Base-by-base conservation (phyloP, 2,888 invertebrate genomes). In the Callimorpha dominula region DNA sequence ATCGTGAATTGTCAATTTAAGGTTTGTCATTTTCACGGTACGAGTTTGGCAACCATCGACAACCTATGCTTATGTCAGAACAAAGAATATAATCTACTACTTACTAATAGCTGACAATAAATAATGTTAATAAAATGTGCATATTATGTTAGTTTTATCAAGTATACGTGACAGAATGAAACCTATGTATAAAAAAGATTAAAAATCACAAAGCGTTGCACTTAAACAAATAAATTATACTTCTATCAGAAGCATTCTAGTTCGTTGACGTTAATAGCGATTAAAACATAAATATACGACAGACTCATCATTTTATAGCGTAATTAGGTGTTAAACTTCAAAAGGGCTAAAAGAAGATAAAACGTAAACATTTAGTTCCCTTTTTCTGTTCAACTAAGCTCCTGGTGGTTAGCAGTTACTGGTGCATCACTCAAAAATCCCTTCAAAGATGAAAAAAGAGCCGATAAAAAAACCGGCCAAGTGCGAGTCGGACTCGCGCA, bases 101-200 rank as follows among this genome's bases (percentile, higher is more conserved):
- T 9, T 14, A 60, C 31, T n/a, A 40, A 8, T 20, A 62, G 15
- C 3, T 40, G 15, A 62, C 7, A 7, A 77, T 76, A 72, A 62
- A 50, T 74, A 74, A 65, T 69, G 15, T 6, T 31, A 60, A 31
- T 60, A 11, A 20, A 50, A 46, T 65, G 49, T 8, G 8, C 15
- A 66, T 40, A 31, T 31, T 31, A 64, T 64, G 54, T 11, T 11
- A 60, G 54, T 15, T 31, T 65, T 82, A 80, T 82, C 80, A 77
- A 52, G 8, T 42, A 40, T 79, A 82, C 80, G 80, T 80, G 80
- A 67, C 67, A 60, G 43, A 46, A 46, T 46, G 43, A 46, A 46
- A 46, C 8, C 43, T 46, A 46, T 46, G 9, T 8, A 9, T 8
- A 46, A 9, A n/a, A 60, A 60, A 7, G 5, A 31, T 31, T 60